These are phyloP conservation scores for Psilanteris sp. DNA, from an alignment of 1,140 invertebrate genomes.

Conservation along the genomic window DNA sequence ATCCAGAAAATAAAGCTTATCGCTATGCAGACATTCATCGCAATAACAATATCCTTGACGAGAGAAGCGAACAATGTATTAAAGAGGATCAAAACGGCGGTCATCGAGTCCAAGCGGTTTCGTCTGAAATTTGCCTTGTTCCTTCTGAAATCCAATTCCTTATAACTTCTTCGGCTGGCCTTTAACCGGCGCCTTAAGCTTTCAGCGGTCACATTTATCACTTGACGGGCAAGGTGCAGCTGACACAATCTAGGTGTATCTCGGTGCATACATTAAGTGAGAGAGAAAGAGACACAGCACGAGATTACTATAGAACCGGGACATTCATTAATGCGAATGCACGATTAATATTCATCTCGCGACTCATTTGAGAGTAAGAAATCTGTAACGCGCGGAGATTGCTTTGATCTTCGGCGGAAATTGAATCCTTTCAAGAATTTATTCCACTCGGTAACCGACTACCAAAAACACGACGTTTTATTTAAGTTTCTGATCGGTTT, in stretches of 20 bases:
- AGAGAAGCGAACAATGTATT: too few relatives aligned
- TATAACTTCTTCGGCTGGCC: not conserved
- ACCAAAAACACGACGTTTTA: slow-evolving; percentile 52
- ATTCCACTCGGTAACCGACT: slow-evolving; percentile 36
- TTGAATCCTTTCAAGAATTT: slow-evolving; percentile 58
- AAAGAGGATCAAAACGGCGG: not conserved
- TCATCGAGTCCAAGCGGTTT: not conserved
- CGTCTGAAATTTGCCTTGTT: too few relatives aligned
- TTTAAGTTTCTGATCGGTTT: slow-evolving; percentile 54
- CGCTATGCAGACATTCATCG: too few relatives aligned
- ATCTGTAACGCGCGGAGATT: slow-evolving; percentile 49
- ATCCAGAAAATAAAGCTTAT: too few relatives aligned
- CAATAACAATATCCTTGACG: too few relatives aligned
- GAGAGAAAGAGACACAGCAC: slow-evolving; percentile 10
- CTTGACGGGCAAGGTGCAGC: slow-evolving; percentile 41
- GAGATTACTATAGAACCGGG: slow-evolving; percentile 40
- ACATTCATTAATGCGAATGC: slow-evolving; percentile 62
- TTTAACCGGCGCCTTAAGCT: slow-evolving; percentile 38
- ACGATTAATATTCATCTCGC: slow-evolving; percentile 66
- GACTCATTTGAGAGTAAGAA: slow-evolving; percentile 59
- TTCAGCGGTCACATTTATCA: slow-evolving; percentile 51
- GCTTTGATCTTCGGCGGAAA: slow-evolving; percentile 65
- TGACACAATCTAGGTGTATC: slow-evolving; percentile 58
- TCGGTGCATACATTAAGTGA: slow-evolving; percentile 54
- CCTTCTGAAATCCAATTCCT: slow-evolving; percentile 1